phyloP scores from a whole-genome alignment of 2,113 vertebrate genomes.

The rabbit (Oryctolagus cuniculus) region DNA sequence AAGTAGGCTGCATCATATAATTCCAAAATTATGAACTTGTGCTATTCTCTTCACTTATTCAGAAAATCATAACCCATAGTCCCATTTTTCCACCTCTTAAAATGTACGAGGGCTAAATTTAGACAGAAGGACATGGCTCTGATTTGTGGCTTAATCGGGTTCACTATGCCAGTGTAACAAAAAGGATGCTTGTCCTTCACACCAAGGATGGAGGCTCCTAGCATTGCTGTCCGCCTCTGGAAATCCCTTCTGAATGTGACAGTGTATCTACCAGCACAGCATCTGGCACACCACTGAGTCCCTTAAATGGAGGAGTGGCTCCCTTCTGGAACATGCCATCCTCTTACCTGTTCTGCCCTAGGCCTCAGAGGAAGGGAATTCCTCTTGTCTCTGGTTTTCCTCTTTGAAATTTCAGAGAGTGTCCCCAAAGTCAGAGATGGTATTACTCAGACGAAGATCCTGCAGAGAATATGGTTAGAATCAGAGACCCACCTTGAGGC shows the following conservation, averaged over 20 bases:
- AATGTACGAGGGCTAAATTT: constrained; percentile 47
- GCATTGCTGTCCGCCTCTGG: not conserved
- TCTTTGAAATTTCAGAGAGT: not conserved
- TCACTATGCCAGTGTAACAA: not conserved
- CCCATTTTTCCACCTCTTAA: not conserved
- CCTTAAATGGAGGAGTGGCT: not conserved
- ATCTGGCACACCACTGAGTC: not conserved
- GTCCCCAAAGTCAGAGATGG: not conserved
- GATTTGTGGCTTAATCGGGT: not conserved
- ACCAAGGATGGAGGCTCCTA: not conserved
- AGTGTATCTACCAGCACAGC: not conserved
- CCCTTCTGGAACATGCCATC: not conserved
- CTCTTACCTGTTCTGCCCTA: not conserved
- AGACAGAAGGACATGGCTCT: constrained; percentile 21
- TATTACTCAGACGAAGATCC: not conserved
- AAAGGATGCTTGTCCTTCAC: not conserved
- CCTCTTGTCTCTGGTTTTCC: not conserved
- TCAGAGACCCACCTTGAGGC: not conserved
- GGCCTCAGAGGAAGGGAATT: not conserved
- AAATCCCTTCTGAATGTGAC: not conserved
- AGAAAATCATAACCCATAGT: not conserved
- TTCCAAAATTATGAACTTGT: constrained; percentile 30
- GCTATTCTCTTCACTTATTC: constrained; percentile 34
- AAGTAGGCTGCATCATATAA: not conserved
- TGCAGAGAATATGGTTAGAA: not conserved